phyloP scores from a whole-genome alignment of 2,113 vertebrate genomes.

The Lepus timidus region DNA sequence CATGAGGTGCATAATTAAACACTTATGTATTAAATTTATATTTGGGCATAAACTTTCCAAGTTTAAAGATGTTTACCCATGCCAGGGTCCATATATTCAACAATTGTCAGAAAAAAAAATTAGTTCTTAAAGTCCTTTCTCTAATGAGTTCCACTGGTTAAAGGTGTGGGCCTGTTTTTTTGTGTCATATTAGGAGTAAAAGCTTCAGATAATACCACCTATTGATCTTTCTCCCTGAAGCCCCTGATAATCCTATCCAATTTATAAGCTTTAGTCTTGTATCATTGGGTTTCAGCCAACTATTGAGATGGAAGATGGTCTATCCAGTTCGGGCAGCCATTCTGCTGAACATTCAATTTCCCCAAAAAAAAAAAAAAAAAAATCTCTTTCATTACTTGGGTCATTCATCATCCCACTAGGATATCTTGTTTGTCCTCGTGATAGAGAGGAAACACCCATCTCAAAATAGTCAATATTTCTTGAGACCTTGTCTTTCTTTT shows the following conservation, averaged over 20 bases:
- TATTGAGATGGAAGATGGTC: not conserved
- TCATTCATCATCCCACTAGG: not conserved
- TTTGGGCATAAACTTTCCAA: conserved; percentile 57
- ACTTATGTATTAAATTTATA: conserved; percentile 73
- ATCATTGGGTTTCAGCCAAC: not conserved
- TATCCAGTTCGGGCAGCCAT: not conserved
- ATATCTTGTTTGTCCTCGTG: not conserved
- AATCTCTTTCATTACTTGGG: conserved; percentile 25
- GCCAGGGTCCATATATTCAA: not conserved
- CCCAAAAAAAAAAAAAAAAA: not conserved
- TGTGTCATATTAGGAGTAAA: not conserved
- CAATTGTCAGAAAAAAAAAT: not conserved
- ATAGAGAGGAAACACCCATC: not conserved
- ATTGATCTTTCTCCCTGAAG: not conserved
- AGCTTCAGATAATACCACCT: not conserved
- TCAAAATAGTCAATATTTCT: not conserved
- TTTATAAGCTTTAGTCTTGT: not conserved
- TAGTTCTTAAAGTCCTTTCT: conserved; percentile 33
- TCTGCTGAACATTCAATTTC: not conserved
- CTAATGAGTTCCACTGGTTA: conserved; percentile 27
- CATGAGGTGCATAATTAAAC: conserved; percentile 80
- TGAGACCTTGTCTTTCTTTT: not conserved
- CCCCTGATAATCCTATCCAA: not conserved
- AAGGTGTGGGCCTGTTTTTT: not conserved
- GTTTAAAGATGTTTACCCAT: conserved; percentile 53